Percentiles rank a stretch among this genome's conserved stretches.
Evolutionary conservation across 1,140 invertebrate species (phyloP).

Genomic region (Aplysia californica): DNA sequence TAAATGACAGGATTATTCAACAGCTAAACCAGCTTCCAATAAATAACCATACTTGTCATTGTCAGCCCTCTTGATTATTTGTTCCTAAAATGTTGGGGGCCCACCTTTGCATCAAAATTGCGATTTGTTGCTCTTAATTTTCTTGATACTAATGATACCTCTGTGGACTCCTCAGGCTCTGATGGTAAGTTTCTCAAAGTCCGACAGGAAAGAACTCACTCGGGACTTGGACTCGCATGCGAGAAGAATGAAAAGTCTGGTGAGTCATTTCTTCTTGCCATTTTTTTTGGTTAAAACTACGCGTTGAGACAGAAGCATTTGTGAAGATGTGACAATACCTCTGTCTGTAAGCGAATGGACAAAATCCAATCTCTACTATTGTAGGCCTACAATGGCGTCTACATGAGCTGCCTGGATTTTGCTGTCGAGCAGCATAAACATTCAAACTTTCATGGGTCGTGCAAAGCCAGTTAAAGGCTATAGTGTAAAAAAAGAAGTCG

Average conservation of each 20-base stretch:
- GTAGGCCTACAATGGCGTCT: not conserved
- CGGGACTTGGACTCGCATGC: conserved; percentile 11
- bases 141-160: too few species aligned
- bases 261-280: not conserved
- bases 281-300: not conserved
- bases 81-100: too few species aligned
- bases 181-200: not conserved
- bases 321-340: not conserved
- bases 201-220: not conserved
- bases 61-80: too few species aligned
- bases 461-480: too few species aligned
- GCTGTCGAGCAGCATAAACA: not conserved
- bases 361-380: not conserved
- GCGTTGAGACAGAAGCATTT: too few species aligned
- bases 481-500: too few species aligned
- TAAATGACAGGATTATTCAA: too few species aligned
- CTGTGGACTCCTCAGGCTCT: conserved; percentile 16
- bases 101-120: too few species aligned
- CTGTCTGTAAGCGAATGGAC: not conserved
- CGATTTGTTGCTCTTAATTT: too few species aligned
- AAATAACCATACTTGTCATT: too few species aligned
- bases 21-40: too few species aligned
- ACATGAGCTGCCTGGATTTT: not conserved
- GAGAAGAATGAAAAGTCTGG: conserved; percentile 28
- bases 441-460: too few species aligned